Evolutionary conservation across 2,888 invertebrate genomes (phyloP), one percentile per base, ranked within the genome.

Genomic region (Zelleria hepariella): DNA sequence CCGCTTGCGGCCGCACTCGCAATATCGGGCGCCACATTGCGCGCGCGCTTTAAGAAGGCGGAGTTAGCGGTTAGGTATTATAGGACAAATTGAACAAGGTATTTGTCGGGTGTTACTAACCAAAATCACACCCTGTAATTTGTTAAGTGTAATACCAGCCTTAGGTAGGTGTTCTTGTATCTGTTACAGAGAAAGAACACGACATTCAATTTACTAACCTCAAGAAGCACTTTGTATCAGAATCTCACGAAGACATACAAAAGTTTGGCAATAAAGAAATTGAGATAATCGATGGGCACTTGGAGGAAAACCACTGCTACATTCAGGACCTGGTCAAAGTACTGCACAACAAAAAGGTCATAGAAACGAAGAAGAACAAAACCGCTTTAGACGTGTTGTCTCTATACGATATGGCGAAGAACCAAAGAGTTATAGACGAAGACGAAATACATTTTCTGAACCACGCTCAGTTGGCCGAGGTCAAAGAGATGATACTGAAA

Each of bases 201-300:
- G 32, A 42, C 15, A 2, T 15, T 15, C 32, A 42, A 42, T 42
- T 42, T 10, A 42, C 32, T 3, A 42, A 42, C 2, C 4, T 42
- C 15, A 42, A 42, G 5, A 15, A 42, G 32, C 32, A 42, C 32
- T 10, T 42, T 42, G 32, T 42, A 15, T 42, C 32, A 15, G 32
- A 81, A 51, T 2, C 23, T 10, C 8, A 51, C 20, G 51, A 51
- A 23, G 10, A 20, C 51, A 61, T 80, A 0, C 67, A 71, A 20
- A 75, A 75, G 52, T 60, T 78, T 0, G 75, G 72, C 59, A 74
- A 79, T 18, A 81, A 78, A 58, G 85, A 85, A 63, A 75, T 87
- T 2, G 86, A 87, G 68, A 82, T 86, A 8, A 83, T 87, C 26
- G 87, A 86, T 65, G 73, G 69, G 1, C 76, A 75, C 47, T 73